Evolutionary conservation across 2,888 invertebrate genomes (phyloP).

Genomic region (Reticulitermes lucifugus): DNA sequence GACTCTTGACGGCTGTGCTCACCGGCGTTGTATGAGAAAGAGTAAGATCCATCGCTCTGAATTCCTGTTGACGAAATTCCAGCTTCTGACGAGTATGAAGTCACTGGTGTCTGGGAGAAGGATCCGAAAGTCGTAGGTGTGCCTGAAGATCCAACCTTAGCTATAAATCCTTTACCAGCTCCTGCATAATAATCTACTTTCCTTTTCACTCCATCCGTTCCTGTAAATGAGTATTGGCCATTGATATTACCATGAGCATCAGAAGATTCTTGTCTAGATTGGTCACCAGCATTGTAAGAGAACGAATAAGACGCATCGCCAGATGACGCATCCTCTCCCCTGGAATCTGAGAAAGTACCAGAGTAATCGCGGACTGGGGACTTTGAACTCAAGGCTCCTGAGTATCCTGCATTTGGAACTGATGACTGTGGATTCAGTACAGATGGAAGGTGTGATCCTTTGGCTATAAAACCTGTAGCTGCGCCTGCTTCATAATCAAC

Average conservation of each 20-base stretch:
- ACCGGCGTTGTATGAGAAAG: slow-evolving; percentile 59
- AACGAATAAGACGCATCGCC: slow-evolving; percentile 52
- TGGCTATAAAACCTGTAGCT: slow-evolving; percentile 55
- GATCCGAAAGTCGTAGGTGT: neutral
- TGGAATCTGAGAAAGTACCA: neutral
- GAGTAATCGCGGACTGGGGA: neutral
- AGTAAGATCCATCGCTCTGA: slow-evolving; percentile 57
- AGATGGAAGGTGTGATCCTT: slow-evolving; percentile 56
- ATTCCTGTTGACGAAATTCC: neutral
- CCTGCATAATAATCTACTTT: slow-evolving; percentile 55
- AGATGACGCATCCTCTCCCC: neutral
- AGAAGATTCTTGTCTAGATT: slow-evolving; percentile 51
- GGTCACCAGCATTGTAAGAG: slow-evolving; percentile 53
- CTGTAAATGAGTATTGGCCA: slow-evolving; percentile 55
- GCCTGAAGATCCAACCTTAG: slow-evolving; percentile 55
- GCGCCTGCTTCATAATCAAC: slow-evolving; percentile 55
- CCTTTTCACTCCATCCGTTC: slow-evolving; percentile 55
- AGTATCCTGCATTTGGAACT: neutral
- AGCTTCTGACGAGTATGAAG: neutral
- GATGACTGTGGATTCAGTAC: neutral
- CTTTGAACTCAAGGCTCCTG: neutral
- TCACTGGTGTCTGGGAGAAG: neutral
- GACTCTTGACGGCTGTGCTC: slow-evolving; percentile 60
- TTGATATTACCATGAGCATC: slow-evolving; percentile 55
- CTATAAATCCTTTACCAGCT: slow-evolving; percentile 54